phyloP scores from a whole-genome alignment of 2,888 invertebrate species.

The Schizaphis graminum region DNA sequence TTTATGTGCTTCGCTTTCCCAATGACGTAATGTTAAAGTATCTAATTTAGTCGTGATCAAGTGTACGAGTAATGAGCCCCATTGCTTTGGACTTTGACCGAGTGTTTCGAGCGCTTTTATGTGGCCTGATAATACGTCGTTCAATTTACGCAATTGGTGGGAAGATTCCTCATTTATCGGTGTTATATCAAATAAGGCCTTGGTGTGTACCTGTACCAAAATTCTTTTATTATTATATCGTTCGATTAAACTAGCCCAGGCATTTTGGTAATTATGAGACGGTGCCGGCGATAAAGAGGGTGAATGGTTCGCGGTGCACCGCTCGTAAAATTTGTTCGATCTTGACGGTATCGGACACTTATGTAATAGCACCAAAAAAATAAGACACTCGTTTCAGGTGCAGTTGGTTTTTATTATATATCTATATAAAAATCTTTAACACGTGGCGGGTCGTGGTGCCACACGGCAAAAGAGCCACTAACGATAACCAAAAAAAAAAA shows the following conservation, averaged over 20 bases:
- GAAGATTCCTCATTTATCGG: neutral
- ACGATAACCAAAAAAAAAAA: no score
- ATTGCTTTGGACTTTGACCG: neutral
- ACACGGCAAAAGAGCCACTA: no score
- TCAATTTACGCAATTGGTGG: neutral
- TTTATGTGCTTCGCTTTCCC: neutral
- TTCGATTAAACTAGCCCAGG: neutral
- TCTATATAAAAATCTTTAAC: no score
- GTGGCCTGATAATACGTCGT: slow-evolving; percentile 8
- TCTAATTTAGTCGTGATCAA: slow-evolving; percentile 3
- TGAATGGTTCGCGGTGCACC: no score
- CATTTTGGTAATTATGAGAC: slow-evolving; percentile 16
- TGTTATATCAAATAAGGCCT: neutral
- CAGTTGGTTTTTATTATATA: no score
- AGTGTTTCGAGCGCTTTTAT: neutral
- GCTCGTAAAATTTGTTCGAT: no score
- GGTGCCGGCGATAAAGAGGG: neutral
- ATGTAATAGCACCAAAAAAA: no score
- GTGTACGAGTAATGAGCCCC: neutral
- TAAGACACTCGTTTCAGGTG: no score
- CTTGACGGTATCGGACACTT: no score
- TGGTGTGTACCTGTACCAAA: neutral
- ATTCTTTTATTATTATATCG: neutral
- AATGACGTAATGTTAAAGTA: neutral
- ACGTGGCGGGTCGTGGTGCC: no score